Evolutionary conservation across 1,140 invertebrate genomes (phyloP).

Genomic region (Penaeus japonicus): DNA sequence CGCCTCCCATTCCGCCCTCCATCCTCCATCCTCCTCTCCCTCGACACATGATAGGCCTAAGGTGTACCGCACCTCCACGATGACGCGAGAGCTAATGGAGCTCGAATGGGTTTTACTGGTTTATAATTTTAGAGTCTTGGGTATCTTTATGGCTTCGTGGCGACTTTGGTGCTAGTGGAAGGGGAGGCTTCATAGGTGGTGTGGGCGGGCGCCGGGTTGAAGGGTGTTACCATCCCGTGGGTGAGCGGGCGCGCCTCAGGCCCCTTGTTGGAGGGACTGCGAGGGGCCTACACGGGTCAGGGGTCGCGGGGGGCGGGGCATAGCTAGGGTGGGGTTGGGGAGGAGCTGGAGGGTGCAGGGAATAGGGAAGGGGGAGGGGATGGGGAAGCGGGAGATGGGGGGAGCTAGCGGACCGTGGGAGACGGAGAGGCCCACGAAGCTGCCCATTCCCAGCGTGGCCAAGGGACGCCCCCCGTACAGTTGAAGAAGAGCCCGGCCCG

Average conservation of each 20-base stretch:
- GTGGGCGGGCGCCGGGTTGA: not conserved
- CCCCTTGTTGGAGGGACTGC: not conserved
- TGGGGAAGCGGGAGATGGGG: not conserved
- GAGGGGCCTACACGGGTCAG: not conserved
- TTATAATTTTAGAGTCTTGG: too few relatives aligned
- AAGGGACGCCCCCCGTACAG: conserved; percentile 1
- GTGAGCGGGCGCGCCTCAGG: not conserved
- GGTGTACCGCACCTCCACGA: too few relatives aligned
- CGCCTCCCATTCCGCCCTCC: not conserved
- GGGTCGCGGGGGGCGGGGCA: not conserved
- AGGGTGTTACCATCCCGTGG: not conserved
- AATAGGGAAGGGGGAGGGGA: not conserved
- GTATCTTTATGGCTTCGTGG: too few relatives aligned
- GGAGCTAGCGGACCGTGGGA: not conserved
- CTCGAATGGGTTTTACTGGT: too few relatives aligned
- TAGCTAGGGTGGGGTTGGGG: not conserved
- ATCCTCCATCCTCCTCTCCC: not conserved
- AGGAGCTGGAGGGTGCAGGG: not conserved
- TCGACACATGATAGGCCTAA: too few relatives aligned
- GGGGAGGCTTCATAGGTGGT: not conserved
- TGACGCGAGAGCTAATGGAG: too few relatives aligned
- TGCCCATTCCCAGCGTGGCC: conserved; percentile 14
- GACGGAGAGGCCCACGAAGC: not conserved
- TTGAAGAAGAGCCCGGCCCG: not conserved
- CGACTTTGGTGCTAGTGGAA: too few relatives aligned